A percentile compares a stretch with the other conserved stretches of the same genome.
These are phyloP conservation scores for Sycophaga agraensis DNA, from an alignment of 1,140 invertebrate genomes.

Conservation along the genomic window DNA sequence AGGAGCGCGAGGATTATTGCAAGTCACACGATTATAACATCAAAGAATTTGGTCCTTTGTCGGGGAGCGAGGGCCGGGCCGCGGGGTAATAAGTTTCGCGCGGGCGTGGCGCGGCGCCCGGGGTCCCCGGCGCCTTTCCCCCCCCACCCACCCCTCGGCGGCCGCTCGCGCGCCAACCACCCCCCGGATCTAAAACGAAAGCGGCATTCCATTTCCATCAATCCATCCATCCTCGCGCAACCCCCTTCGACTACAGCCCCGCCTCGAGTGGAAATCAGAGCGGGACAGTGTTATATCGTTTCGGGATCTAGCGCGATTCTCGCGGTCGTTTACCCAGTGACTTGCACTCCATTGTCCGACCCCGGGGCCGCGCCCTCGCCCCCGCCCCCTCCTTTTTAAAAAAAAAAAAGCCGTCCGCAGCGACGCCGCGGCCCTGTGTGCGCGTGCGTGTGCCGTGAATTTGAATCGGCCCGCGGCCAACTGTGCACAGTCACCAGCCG, in stretches of 20 bases:
- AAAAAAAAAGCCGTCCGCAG: constrained; percentile 35
- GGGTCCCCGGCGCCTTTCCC: no score
- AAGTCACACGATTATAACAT: constrained; percentile 32
- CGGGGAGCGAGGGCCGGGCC: neutral
- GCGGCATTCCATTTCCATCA: constrained; percentile 28
- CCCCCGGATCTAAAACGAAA: constrained; percentile 26
- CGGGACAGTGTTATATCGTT: constrained; percentile 37
- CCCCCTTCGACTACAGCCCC: neutral
- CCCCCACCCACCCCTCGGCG: neutral
- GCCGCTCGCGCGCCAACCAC: neutral
- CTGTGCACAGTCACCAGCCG: constrained; percentile 53
- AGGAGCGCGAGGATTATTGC: constrained; percentile 29
- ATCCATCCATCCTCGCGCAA: constrained; percentile 16
- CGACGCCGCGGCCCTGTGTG: neutral
- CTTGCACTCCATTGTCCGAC: constrained; percentile 56
- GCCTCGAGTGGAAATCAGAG: neutral
- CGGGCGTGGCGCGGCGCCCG: no score
- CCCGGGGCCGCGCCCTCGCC: constrained; percentile 36
- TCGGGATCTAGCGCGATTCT: constrained; percentile 45
- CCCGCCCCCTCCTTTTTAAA: constrained; percentile 39
- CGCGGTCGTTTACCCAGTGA: constrained; percentile 58
- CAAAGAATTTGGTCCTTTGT: constrained; percentile 30
- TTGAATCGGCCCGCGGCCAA: constrained; percentile 35
- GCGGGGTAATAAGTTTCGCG: no score
- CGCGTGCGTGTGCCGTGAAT: no score